Evolutionary conservation across 64 coral and sea anemone species (phyloP).

Genomic region (Pachyseris speciosa): DNA sequence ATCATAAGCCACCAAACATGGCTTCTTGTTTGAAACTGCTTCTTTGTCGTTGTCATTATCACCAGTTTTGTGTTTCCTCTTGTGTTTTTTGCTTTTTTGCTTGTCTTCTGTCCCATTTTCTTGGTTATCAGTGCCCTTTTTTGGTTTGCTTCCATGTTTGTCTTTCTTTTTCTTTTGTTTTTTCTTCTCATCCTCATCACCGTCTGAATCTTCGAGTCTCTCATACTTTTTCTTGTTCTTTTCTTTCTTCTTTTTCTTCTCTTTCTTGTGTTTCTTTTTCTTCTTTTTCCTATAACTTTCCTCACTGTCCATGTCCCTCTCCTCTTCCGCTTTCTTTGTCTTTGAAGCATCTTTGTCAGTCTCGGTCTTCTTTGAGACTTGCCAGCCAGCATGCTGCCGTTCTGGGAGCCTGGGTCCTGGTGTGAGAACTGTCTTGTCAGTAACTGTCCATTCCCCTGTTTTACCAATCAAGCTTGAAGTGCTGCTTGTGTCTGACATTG

Average conservation of each 20-base stretch:
- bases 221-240: conserved; percentile 15
- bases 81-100: conserved; percentile 16
- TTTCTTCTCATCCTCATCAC: conserved; percentile 23
- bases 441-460: conserved; percentile 89
- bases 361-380: conserved; percentile 54
- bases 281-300: conserved; percentile 41
- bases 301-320: background rate
- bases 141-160: background rate
- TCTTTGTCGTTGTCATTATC: background rate
- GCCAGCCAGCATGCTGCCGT: conserved; percentile 88
- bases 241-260: conserved; percentile 53
- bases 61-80: background rate
- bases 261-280: conserved; percentile 59
- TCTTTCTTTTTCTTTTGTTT: conserved; percentile 79
- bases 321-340: background rate
- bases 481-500: conserved; percentile 68
- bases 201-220: conserved; percentile 5
- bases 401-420: conserved; percentile 79
- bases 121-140: background rate
- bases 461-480: conserved; percentile 82
- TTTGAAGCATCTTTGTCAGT: conserved; percentile 3
- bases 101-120: background rate
- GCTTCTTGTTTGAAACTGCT: background rate
- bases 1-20: background rate
- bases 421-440: conserved; percentile 57